Conservation (phyloP, 2,797 vertebrate genomes). For the Anguilla obscura region DNA sequence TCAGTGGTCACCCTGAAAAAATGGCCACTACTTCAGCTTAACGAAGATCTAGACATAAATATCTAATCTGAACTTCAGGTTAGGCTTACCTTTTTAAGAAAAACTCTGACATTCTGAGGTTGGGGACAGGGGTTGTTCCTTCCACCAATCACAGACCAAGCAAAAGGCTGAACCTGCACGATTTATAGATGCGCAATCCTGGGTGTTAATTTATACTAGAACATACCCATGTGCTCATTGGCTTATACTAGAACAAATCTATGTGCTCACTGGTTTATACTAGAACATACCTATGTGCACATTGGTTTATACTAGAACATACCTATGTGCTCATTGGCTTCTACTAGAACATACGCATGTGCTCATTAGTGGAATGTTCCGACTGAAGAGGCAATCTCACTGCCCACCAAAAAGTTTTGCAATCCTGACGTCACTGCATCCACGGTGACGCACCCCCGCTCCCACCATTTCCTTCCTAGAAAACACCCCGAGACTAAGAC, state of each 20-base stretch:
- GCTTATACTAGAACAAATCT: too few species aligned
- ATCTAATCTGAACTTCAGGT: not conserved
- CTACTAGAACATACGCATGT: not conserved
- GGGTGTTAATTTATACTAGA: not conserved
- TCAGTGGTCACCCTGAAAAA: not conserved
- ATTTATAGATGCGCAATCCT: not conserved
- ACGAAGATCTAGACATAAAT: not conserved
- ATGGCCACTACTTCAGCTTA: not conserved
- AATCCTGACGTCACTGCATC: slow-evolving; percentile 48
- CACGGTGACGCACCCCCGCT: slow-evolving; percentile 48
- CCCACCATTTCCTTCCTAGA: slow-evolving; percentile 54
- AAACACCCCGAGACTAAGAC: slow-evolving; percentile 58
- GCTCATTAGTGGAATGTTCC: not conserved
- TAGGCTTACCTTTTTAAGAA: not conserved
- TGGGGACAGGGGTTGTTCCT: not conserved
- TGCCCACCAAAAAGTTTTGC: slow-evolving; percentile 4
- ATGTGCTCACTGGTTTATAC: too few species aligned
- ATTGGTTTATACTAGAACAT: too few species aligned
- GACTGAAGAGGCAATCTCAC: not conserved
- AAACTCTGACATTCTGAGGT: not conserved
- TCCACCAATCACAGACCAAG: not conserved
- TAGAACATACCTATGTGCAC: too few species aligned
- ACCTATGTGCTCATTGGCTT: too few species aligned
- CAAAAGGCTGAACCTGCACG: not conserved
- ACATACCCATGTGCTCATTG: not conserved